Evolutionary conservation across 2,888 invertebrate genomes (phyloP), one percentile per base, ranked within the genome.

Genomic region (Craniophora ligustri): DNA sequence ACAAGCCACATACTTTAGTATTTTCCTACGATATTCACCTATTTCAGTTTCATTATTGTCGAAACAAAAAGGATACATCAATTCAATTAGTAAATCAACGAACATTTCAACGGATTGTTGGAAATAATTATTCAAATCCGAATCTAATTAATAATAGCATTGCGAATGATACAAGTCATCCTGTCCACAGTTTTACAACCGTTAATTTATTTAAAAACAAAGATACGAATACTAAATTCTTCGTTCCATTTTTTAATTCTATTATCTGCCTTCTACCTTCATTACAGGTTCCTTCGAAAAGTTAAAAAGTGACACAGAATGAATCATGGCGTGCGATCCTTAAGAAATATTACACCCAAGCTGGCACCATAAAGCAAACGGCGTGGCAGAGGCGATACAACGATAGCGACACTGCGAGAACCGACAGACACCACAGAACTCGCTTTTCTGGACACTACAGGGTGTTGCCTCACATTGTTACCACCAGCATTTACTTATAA

Each of bases 301-400:
- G 82, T 91, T 88, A 88, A 92, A 92, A 92, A 90, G 88, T 90
- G 87, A 82, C 83, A 79, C 72, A 82, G 86, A 88, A 92, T 93
- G 90, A 93, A 90, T 91, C 91, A 93, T 91, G 91, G 92, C 89
- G 91, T 92, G 91, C 91, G 91, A 91, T 92, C 89, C 88, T 84
- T 87, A 90, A 92, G 93, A 93, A 89, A 92, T 93, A 93, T 92
- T 92, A 91, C 91, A 89, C 87, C 85, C 79, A 79, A 85, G 87
- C 91, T 92, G 92, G 91, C 89, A 91, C 92, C 92, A 93, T 93
- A 93, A 93, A 93, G 90, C 91, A 92, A 92, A 92, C 89, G 88
- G 87, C 84, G 86, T 91, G 91, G 92, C 92, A 90, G 83, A 83
- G 83, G 87, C 91, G 92, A 92, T 93, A 92, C 92, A 91, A 88